These are phyloP conservation scores for Theristicus caerulescens DNA, from an alignment of 2,113 vertebrate genomes.

Conservation along the genomic window DNA sequence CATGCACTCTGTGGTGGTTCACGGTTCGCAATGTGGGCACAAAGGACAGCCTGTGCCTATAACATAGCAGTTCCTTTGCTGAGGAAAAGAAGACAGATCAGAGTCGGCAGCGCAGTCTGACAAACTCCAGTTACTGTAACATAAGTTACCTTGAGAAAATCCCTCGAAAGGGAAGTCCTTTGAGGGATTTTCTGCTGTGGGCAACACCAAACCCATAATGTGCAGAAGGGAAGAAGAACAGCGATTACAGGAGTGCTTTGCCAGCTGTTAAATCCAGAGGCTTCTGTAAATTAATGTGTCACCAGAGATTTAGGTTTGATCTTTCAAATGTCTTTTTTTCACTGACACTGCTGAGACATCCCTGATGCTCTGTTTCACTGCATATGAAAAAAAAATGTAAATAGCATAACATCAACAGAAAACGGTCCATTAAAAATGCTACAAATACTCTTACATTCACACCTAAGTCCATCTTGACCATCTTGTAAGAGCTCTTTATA, in stretches of 20 bases:
- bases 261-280: background rate
- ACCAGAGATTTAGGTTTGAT: background rate
- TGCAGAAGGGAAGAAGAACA: background rate
- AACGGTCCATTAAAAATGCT: background rate
- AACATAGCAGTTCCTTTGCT: background rate
- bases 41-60: background rate
- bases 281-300: background rate
- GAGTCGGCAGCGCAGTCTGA: background rate
- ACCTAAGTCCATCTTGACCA: background rate
- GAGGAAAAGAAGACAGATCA: background rate
- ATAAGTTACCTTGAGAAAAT: background rate
- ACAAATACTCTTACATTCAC: background rate
- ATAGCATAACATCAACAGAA: background rate
- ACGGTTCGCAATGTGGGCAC: accelerated
- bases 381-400: background rate
- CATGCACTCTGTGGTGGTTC: background rate
- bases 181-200: background rate
- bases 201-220: background rate
- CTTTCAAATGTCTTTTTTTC: background rate
- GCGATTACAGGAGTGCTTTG: background rate
- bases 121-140: background rate
- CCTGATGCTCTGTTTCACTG: background rate
- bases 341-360: background rate
- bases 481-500: background rate
- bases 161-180: background rate